phyloP scores from a whole-genome alignment of 2,113 vertebrate genomes.

The Lanius ludovicianus region DNA sequence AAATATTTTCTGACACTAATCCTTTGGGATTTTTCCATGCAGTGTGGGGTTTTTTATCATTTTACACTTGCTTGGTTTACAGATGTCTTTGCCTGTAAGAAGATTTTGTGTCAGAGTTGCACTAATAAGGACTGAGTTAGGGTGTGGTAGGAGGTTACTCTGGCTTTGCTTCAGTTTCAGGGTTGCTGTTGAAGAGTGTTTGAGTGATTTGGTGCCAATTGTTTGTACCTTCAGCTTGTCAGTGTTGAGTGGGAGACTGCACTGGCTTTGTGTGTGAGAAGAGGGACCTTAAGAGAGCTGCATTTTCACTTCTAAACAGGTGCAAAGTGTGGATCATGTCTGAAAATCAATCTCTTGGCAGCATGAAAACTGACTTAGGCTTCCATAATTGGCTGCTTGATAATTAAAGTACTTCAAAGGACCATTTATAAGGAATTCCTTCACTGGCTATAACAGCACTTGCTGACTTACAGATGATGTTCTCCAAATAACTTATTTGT shows the following conservation, averaged over 20 bases:
- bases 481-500: slow-evolving; percentile 1
- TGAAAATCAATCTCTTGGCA: not conserved
- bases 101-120: not conserved
- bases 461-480: not conserved
- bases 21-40: slow-evolving; percentile 1
- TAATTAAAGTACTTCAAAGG: not conserved
- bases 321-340: not conserved
- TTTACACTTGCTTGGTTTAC: not conserved
- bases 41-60: not conserved
- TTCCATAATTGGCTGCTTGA: not conserved
- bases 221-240: not conserved
- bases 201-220: not conserved
- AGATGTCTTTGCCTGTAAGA: not conserved
- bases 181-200: not conserved
- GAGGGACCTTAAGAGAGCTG: not conserved
- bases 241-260: not conserved
- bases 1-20: slow-evolving; percentile 15
- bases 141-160: not conserved
- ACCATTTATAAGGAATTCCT: not conserved
- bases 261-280: not conserved
- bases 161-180: not conserved
- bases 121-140: not conserved
- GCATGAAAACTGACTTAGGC: not conserved
- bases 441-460: not conserved
- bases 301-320: not conserved